phyloP scores from a whole-genome alignment of 1,140 invertebrate species.

The Plectus sambesii region DNA sequence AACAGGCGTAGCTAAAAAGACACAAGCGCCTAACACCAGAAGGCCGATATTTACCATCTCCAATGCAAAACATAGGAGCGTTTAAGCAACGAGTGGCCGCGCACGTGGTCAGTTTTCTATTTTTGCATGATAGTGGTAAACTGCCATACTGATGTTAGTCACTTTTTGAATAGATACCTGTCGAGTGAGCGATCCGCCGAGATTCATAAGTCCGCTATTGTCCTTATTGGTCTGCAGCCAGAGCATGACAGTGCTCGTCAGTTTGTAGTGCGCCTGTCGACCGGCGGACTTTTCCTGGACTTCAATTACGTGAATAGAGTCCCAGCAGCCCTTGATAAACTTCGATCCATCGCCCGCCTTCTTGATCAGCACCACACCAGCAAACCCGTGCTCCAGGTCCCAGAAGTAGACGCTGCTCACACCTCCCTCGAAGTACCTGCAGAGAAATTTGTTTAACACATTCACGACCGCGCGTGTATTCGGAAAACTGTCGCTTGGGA shows the following conservation, averaged over 20 bases:
- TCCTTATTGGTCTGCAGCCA: conserved; percentile 97
- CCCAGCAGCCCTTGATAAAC: conserved; percentile 81
- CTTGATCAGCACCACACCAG: conserved; percentile 95
- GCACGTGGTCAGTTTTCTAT: too few relatives aligned
- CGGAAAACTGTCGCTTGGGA: too few relatives aligned
- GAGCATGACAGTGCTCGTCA: conserved; percentile 96
- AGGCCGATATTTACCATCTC: too few relatives aligned
- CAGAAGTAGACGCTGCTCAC: conserved; percentile 98
- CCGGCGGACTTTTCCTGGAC: conserved; percentile 65
- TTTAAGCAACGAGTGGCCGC: too few relatives aligned
- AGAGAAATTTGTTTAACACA: conserved; percentile 24
- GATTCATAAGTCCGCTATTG: conserved; percentile 92
- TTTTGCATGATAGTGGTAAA: too few relatives aligned
- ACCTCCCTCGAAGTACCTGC: conserved; percentile 84
- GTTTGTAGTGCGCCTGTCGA: conserved; percentile 88
- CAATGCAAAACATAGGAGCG: too few relatives aligned
- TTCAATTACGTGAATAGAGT: conserved; percentile 98
- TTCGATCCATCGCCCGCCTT: conserved; percentile 55
- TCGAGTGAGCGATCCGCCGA: conserved; percentile 90
- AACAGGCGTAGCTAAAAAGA: too few relatives aligned
- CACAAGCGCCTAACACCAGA: too few relatives aligned
- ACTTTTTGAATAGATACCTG: too few relatives aligned
- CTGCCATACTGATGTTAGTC: too few relatives aligned
- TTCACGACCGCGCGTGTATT: too few relatives aligned
- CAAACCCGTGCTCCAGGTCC: conserved; percentile 92